Evolutionary conservation across 2,113 vertebrate species (phyloP).

Genomic region (Limanda limanda): DNA sequence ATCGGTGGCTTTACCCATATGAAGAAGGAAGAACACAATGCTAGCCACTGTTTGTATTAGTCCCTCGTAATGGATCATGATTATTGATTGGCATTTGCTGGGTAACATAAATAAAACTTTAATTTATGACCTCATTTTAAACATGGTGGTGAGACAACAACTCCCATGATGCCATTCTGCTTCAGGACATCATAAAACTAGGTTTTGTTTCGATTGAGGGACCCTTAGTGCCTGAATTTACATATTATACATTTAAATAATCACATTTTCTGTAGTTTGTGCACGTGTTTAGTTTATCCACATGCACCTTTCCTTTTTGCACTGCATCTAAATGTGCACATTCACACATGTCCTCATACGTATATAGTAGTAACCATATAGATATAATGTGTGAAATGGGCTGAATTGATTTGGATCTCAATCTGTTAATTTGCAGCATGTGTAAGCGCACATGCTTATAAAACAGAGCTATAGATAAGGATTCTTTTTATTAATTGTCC

Average conservation of each 20-base stretch:
- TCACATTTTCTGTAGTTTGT: too few relatives aligned
- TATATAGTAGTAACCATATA: constrained; percentile 7
- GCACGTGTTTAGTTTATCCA: too few relatives aligned
- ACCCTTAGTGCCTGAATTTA: too few relatives aligned
- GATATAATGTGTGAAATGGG: constrained; percentile 7
- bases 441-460: not conserved
- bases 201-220: too few relatives aligned
- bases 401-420: not conserved
- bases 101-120: too few relatives aligned
- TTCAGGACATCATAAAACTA: too few relatives aligned
- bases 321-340: not conserved
- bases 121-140: not conserved
- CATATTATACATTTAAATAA: too few relatives aligned
- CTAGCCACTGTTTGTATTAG: not conserved
- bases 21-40: too few relatives aligned
- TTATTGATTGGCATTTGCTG: too few relatives aligned
- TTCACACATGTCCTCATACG: not conserved
- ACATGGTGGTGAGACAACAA: too few relatives aligned
- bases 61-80: too few relatives aligned
- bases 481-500: not conserved
- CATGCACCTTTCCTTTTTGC: not conserved
- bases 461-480: not conserved
- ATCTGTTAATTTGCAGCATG: not conserved
- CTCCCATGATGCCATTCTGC: too few relatives aligned
- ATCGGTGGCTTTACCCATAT: not conserved